Evolutionary conservation across 1,140 invertebrate genomes (phyloP), one percentile per base, ranked within the genome.

Genomic region (Metaphire vulgaris): DNA sequence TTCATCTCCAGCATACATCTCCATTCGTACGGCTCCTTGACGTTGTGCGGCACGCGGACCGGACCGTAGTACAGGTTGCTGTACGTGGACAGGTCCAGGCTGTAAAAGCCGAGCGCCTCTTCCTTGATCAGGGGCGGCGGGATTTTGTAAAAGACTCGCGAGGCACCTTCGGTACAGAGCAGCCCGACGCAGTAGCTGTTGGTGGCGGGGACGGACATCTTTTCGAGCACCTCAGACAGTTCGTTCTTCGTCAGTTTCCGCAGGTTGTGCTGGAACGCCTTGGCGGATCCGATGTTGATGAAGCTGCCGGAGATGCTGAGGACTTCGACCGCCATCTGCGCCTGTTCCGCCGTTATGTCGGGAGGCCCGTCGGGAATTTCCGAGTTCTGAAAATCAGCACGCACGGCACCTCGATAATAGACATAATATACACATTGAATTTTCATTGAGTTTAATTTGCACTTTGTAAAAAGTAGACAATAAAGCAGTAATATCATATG

Each of bases 231-330:
- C 6, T 73, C 72, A 26, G 72, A 73, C n/a, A 73, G 72, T 41
- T 73, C 33, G 21, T n/a, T 28, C 72, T 73, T 73, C 1, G 72
- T 34, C 15, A 73, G 41, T 6, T 29, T 34, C 31, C 72, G 32
- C n/a, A 73, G 56, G 72, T 64, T 73, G 33, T 73, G 72, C 33
- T 73, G 72, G 33, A 73, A 73, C 14, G 72, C 72, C 34, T 73
- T 73, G 16, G 72, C 72, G 1, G 72, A 73, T 21, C 72, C 72
- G n/a, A 73, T 73, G 33, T 73, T 73, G 14, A 73, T 34, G 33
- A 73, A 73, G 72, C 33, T 64, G 15, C 72, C 72, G 1, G 72
- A 73, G 28, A 73, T 73, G 72, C 41, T 73, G 72, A 73, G 72
- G 32, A 73, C 41, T n/a, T 73, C 72, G 33, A 29, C 41, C n/a